Evolutionary conservation across 1,140 invertebrate genomes (phyloP), one percentile per base, ranked within the genome.

Genomic region (Danaus plexippus): DNA sequence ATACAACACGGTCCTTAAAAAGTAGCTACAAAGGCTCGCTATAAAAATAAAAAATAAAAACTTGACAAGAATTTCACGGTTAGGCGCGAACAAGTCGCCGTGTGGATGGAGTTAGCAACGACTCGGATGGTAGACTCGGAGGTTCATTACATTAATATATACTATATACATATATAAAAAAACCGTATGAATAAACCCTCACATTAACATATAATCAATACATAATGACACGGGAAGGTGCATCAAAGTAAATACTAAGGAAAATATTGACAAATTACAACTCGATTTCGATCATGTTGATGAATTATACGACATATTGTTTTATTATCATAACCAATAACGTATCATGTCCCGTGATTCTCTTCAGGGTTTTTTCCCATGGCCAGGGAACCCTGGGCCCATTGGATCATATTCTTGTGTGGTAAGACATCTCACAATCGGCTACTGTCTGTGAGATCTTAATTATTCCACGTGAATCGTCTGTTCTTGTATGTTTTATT

Each of bases 41-140:
- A 66, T 62, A 62, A 62, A 64, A 61, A 65, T 62, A 58, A 15
- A 65, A 64, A 61, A 54, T 49, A 59, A 52, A 61, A 59, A 45
- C 48, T 43, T 54, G 13, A 54, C 43, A 65, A 62, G 63, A 65
- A 65, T 65, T 56, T 65, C 63, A 50, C 63, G 58, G 63, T 62
- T 57, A 54, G 63, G 52, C 59, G 63, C 59, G 63, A 65, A 65
- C 48, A 55, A 61, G 57, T 54, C 51, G 12, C 52, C 42, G 57
- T 44, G 3, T 15, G 15, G 15, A 15, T 15, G 15, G 15, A 15
- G 15, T 15, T 15, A 15, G 15, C 15, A 15, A 3, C 15, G 15
- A 15, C 15, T 1, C 15, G 15, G 15, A 1, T 3, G 15, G 15
- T 15, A 15, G 15, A 15, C 15, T 15, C 1, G 3, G 15, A 15